Evolutionary conservation across 92 coral and sea anemone genomes (phyloP).

Genomic region (Porites evermanni): DNA sequence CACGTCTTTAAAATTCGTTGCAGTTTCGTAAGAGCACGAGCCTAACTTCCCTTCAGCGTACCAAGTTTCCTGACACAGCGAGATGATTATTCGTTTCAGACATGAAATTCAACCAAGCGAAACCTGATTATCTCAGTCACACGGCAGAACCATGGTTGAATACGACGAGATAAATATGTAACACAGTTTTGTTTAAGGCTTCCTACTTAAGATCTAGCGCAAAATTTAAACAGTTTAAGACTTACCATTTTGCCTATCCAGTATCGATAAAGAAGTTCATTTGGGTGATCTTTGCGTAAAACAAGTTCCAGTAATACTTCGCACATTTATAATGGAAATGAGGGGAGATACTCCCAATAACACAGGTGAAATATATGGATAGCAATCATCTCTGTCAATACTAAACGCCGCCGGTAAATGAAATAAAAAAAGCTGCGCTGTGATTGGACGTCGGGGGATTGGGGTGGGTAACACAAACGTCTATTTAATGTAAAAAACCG

Average conservation of each 20-base stretch:
- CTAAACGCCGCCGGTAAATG: slow-evolving; percentile 36
- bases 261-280: slow-evolving; percentile 74
- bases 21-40: slow-evolving; percentile 1
- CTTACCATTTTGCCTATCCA: slow-evolving; percentile 82
- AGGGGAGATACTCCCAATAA: slow-evolving; percentile 24
- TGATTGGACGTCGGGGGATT: slow-evolving; percentile 29
- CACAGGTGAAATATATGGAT: slow-evolving; percentile 43
- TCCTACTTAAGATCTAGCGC: not conserved
- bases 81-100: not conserved
- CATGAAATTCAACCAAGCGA: not conserved
- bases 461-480: slow-evolving; percentile 16
- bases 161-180: not conserved
- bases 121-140: slow-evolving; percentile 2
- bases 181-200: not conserved
- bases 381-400: slow-evolving; percentile 30
- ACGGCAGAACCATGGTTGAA: slow-evolving; percentile 5
- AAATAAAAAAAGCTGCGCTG: slow-evolving; percentile 27
- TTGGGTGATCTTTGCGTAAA: slow-evolving; percentile 56
- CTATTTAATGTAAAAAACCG: not conserved
- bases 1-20: not conserved
- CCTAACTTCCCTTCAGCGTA: not conserved
- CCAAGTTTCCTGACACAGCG: not conserved
- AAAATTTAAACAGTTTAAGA: not conserved
- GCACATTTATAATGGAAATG: slow-evolving; percentile 52
- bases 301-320: slow-evolving; percentile 72